Base-by-base conservation (phyloP, 2,888 invertebrate species). In the Dexiosoma caninum region DNA sequence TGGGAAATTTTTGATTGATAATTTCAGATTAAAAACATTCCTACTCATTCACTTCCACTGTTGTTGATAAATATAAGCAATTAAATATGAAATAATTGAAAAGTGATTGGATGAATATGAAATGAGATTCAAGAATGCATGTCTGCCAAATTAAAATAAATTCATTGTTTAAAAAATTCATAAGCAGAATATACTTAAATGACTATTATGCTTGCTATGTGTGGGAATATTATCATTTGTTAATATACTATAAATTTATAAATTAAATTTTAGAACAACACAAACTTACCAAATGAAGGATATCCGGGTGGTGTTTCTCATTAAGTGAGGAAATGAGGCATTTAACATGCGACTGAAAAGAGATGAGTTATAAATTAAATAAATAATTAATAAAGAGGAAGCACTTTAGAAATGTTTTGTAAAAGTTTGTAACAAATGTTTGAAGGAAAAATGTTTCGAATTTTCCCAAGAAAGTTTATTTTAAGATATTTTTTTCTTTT, bases 251-350 rank as follows among this genome's bases (percentile, higher is more conserved):
- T 9, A 10, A 16, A 14, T n/a, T 32, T 49, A 23, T 1, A 49
- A 27, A 70, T 37, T 44, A 35, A 55, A 53, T 42, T 44, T 40
- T 60, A 14, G 35, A 12, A 23, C 10, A 27, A 40, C 37, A 27
- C 10, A 55, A 40, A 71, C 60, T 71, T 60, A 71, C 59, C 59
- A 49, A n/a, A 32, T 3, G 23, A 49, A 59, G 30, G 32, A 55
- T 32, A 46, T 69, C 23, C 55, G 40, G 12, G 30, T 60, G 42
- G n/a, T 27, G 27, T 9, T 9, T 6, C 37, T 5, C 4, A 1
- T 32, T 53, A 7, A 37, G 14, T 6, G 49, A 60, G 59, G 49
- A 59, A 60, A 42, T 57, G 5, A 2, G 21, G 19, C 16, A 37
- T 37, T 35, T 32, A 64, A 44, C 16, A 46, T 35, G 37, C 46